Percentiles rank a stretch among this genome's conserved stretches.
phyloP scores from a whole-genome alignment of 2,797 vertebrate genomes.

The Pangasius sanitwongsei region DNA sequence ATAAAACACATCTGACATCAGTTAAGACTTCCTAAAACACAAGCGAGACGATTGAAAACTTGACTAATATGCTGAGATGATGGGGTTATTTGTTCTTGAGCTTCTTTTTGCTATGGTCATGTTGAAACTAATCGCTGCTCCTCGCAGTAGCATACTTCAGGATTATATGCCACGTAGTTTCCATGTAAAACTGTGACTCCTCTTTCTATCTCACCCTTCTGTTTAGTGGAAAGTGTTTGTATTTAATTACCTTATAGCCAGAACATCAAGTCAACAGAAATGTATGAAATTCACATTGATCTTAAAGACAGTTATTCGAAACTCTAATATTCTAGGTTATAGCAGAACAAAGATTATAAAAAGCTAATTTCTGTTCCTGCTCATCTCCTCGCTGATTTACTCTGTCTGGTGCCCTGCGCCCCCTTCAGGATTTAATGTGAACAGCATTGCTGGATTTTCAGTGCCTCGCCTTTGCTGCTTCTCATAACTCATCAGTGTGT shows the following conservation, averaged over 20 bases:
- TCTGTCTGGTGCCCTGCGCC: slow-evolving; percentile 9
- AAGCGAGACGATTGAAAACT: neutral
- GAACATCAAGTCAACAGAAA: neutral
- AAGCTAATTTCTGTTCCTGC: neutral
- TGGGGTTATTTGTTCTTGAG: neutral
- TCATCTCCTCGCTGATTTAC: neutral
- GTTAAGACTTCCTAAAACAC: neutral
- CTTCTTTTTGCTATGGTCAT: neutral
- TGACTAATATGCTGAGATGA: neutral
- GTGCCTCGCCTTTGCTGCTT: neutral
- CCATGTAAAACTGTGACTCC: neutral
- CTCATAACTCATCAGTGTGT: neutral
- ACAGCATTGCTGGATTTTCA: neutral
- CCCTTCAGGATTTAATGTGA: slow-evolving; percentile 41
- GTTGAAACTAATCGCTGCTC: neutral
- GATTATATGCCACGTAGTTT: neutral
- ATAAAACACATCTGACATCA: neutral
- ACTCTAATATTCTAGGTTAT: neutral
- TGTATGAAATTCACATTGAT: neutral
- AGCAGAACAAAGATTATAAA: neutral
- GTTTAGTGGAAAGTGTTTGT: neutral
- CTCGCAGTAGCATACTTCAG: neutral
- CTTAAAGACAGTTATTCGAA: neutral
- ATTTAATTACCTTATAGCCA: neutral
- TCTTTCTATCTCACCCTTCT: neutral